These are phyloP conservation scores for Cryptotermes secundus DNA, from an alignment of 1,140 invertebrate genomes.

Conservation along the genomic window DNA sequence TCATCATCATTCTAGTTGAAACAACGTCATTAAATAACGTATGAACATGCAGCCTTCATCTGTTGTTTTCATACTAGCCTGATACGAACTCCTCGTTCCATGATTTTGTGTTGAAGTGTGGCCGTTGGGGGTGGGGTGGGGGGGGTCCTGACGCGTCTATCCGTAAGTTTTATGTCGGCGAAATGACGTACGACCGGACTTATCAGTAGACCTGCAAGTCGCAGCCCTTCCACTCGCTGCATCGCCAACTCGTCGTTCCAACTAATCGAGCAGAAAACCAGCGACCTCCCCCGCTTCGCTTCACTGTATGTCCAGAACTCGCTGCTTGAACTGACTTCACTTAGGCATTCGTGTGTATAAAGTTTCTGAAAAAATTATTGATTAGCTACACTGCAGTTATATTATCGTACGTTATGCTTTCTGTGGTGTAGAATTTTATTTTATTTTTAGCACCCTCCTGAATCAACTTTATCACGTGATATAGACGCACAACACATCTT, in stretches of 20 bases:
- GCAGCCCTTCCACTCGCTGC: not conserved
- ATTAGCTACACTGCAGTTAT: too few species aligned
- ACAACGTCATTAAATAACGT: not conserved
- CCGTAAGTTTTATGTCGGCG: not conserved
- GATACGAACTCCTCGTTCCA: not conserved
- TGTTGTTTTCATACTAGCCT: not conserved
- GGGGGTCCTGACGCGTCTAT: not conserved
- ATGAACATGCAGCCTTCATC: not conserved
- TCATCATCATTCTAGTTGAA: not conserved
- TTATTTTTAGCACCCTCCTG: too few species aligned
- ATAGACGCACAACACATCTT: too few species aligned
- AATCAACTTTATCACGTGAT: too few species aligned
- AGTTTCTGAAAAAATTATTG: too few species aligned
- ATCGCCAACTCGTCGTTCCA: not conserved
- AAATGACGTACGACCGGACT: not conserved
- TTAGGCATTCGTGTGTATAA: not conserved
- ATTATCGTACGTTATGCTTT: too few species aligned
- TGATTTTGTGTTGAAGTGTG: not conserved
- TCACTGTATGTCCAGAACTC: not conserved
- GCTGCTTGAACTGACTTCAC: not conserved
- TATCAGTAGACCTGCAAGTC: not conserved
- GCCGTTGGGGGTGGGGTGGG: not conserved
- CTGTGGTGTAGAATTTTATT: too few species aligned
- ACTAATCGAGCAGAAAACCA: conserved; percentile 12
- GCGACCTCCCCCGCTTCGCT: not conserved